Conservation (phyloP, 1,140 invertebrate species). For the Hylaeus anthracinus region DNA sequence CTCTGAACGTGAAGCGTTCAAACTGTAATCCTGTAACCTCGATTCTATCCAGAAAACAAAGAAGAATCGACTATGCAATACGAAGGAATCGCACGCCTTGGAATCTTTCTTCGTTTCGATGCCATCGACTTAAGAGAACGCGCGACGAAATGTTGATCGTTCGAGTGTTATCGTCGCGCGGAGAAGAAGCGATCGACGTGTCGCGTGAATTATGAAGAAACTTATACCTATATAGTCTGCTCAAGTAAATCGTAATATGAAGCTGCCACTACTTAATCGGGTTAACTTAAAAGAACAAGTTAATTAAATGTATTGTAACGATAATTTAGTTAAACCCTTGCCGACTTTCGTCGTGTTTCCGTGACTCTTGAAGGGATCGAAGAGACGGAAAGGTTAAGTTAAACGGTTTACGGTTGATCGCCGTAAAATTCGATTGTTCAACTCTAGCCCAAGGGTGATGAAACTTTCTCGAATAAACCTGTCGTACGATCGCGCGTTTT, state of each 20-base stretch:
- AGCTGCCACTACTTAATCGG: conserved; percentile 71
- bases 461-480: conserved; percentile 1
- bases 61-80: too few relatives aligned
- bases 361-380: background rate
- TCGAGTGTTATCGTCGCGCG: background rate
- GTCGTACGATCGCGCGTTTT: conserved; percentile 41
- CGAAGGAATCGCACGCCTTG: background rate
- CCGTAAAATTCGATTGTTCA: background rate
- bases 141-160: background rate
- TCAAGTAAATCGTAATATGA: conserved; percentile 73
- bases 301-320: conserved; percentile 59
- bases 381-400: background rate
- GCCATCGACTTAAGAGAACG: background rate
- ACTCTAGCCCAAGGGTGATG: background rate
- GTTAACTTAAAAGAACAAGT: conserved; percentile 58
- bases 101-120: background rate
- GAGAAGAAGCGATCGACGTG: conserved; percentile 3
- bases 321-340: conserved; percentile 37
- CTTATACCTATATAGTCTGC: conserved; percentile 68
- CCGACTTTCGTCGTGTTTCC: background rate
- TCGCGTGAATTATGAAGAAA: conserved; percentile 1
- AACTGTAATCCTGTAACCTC: too few relatives aligned
- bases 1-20: too few relatives aligned
- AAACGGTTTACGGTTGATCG: background rate
- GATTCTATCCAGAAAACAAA: too few relatives aligned